Evolutionary conservation across 2,888 invertebrate species (phyloP).

Genomic region (Polydrusus cervinus): DNA sequence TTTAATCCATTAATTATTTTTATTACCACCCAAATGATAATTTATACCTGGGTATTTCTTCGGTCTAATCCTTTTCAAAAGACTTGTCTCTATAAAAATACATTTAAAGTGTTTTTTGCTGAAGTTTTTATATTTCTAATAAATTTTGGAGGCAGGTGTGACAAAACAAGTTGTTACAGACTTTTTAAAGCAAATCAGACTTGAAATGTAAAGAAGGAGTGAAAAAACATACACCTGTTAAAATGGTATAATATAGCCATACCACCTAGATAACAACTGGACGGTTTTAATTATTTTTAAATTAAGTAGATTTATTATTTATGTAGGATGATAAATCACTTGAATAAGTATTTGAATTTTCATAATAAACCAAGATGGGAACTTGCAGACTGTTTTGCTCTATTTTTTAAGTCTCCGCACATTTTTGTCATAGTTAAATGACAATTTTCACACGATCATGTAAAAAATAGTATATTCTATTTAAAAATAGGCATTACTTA

Average conservation of each 20-base stretch:
- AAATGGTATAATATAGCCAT: not conserved
- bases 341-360: too few relatives aligned
- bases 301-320: too few relatives aligned
- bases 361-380: too few relatives aligned
- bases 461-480: too few relatives aligned
- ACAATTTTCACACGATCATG: too few relatives aligned
- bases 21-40: constrained; percentile 3
- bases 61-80: constrained; percentile 5
- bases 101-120: not conserved
- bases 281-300: too few relatives aligned
- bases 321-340: too few relatives aligned
- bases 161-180: constrained; percentile 33
- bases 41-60: not conserved
- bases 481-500: too few relatives aligned
- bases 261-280: not conserved
- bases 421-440: too few relatives aligned
- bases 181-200: constrained; percentile 17
- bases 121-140: constrained; percentile 20
- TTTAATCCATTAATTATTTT: constrained; percentile 7
- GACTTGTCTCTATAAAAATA: constrained; percentile 4
- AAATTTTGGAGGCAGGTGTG: constrained; percentile 33
- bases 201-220: constrained; percentile 7
- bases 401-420: too few relatives aligned
- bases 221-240: constrained; percentile 10
- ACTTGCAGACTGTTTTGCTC: too few relatives aligned